These are phyloP conservation scores for Tinea pellionella DNA, from an alignment of 2,888 invertebrate species.

Conservation along the genomic window DNA sequence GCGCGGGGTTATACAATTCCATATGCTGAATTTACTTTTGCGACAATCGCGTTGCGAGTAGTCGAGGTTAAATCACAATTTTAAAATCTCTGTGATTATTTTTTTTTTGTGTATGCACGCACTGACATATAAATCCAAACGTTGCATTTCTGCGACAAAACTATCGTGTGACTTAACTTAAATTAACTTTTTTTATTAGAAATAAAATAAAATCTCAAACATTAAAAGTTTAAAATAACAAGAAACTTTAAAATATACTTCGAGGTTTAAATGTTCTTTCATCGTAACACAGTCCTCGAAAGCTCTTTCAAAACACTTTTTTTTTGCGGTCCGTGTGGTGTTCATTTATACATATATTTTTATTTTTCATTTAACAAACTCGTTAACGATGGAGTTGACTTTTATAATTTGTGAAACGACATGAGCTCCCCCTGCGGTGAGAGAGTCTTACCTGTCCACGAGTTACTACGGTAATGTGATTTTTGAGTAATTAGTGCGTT, in stretches of 20 bases:
- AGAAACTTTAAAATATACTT: neutral
- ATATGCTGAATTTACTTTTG: too few species aligned
- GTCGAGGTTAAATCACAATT: too few species aligned
- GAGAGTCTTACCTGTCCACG: conserved; percentile 25
- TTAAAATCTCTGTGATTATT: too few species aligned
- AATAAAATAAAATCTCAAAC: neutral
- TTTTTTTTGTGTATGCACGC: too few species aligned
- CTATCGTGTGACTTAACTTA: too few species aligned
- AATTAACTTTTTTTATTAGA: neutral
- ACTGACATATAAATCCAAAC: too few species aligned
- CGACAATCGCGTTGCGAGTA: too few species aligned
- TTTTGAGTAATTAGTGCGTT: conserved; percentile 51
- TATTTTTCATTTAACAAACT: conserved; percentile 1
- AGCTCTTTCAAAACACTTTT: neutral
- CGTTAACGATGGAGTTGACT: conserved; percentile 23
- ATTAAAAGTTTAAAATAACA: neutral
- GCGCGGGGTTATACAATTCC: too few species aligned
- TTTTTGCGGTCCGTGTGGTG: neutral
- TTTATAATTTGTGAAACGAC: conserved; percentile 28
- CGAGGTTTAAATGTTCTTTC: conserved; percentile 2
- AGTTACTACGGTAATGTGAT: conserved; percentile 39
- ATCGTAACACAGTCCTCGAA: conserved; percentile 3
- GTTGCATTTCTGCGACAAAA: too few species aligned
- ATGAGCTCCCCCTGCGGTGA: conserved; percentile 8
- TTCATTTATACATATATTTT: too few species aligned